Evolutionary conservation across 2,113 vertebrate species (phyloP).

Genomic region (Ciconia stormi): DNA sequence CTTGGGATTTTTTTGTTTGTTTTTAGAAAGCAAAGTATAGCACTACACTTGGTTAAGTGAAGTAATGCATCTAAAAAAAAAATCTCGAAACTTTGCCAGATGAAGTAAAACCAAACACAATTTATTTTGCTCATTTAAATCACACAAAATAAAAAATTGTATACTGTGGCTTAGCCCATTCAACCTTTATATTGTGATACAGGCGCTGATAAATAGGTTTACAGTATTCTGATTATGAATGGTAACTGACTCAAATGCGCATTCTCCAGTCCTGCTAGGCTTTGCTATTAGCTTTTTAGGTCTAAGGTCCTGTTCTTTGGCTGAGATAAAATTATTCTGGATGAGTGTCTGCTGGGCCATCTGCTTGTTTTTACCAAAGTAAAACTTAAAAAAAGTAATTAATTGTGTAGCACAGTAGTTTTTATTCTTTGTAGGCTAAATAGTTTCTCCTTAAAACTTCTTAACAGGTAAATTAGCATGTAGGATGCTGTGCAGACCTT

Average conservation of each 20-base stretch:
- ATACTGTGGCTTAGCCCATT: not conserved
- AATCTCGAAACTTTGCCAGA: slow-evolving; percentile 36
- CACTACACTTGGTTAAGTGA: not conserved
- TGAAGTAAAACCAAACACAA: slow-evolving; percentile 27
- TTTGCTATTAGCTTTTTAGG: slow-evolving; percentile 52
- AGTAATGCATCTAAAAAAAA: slow-evolving; percentile 30
- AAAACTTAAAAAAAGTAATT: slow-evolving; percentile 40
- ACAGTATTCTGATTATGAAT: not conserved
- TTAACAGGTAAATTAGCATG: not conserved
- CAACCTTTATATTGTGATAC: not conserved
- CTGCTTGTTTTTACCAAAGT: slow-evolving; percentile 55
- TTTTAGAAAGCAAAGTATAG: not conserved
- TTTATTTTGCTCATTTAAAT: slow-evolving; percentile 40
- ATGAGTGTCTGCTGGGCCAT: slow-evolving; percentile 42
- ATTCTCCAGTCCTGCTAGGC: not conserved
- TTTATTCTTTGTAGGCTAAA: slow-evolving; percentile 42
- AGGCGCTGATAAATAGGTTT: slow-evolving; percentile 49
- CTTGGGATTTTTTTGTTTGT: not conserved
- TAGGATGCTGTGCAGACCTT: not conserved
- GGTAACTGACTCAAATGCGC: slow-evolving; percentile 17
- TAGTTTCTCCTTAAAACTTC: slow-evolving; percentile 4
- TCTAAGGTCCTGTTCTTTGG: slow-evolving; percentile 37
- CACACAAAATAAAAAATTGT: not conserved
- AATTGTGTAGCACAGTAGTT: slow-evolving; percentile 11
- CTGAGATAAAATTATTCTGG: slow-evolving; percentile 50